Conservation (phyloP, 2,797 vertebrate genomes). For the Dendrocincla tyrannina region DNA sequence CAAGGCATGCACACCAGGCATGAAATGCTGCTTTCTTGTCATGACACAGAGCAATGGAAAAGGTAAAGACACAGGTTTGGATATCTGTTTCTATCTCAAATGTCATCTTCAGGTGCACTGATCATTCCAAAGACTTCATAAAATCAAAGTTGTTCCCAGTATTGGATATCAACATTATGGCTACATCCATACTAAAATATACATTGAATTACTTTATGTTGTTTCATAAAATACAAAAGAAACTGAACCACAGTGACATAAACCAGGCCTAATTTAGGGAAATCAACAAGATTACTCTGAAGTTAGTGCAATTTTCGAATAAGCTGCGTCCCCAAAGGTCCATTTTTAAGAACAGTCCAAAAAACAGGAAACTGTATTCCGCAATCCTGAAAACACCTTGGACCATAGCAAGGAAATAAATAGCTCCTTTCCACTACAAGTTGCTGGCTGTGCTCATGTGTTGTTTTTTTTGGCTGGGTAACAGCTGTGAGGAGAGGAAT, state of each 20-base stretch:
- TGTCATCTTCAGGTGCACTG: neutral
- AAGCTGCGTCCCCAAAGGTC: neutral
- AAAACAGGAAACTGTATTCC: slow-evolving; percentile 44
- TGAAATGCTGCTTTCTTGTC: neutral
- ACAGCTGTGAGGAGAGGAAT: neutral
- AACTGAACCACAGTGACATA: neutral
- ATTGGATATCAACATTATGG: neutral
- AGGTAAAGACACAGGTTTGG: neutral
- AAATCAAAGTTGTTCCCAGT: neutral
- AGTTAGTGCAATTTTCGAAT: neutral
- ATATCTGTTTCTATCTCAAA: neutral
- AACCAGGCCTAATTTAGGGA: neutral
- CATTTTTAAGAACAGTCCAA: neutral
- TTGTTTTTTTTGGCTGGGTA: slow-evolving; percentile 25
- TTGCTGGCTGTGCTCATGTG: neutral
- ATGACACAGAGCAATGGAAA: neutral
- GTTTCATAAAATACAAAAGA: neutral
- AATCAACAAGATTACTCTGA: neutral
- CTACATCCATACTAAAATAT: neutral
- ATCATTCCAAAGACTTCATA: neutral
- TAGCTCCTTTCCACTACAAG: slow-evolving; percentile 14
- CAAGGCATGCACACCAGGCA: neutral
- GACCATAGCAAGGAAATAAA: slow-evolving; percentile 31
- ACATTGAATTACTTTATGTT: neutral
- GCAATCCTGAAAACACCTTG: slow-evolving; percentile 37